A percentile compares a stretch with the other conserved stretches of the same genome.
These are phyloP conservation scores for Chrysomallon squamiferum DNA, from an alignment of 1,140 invertebrate species.

Conservation along the genomic window DNA sequence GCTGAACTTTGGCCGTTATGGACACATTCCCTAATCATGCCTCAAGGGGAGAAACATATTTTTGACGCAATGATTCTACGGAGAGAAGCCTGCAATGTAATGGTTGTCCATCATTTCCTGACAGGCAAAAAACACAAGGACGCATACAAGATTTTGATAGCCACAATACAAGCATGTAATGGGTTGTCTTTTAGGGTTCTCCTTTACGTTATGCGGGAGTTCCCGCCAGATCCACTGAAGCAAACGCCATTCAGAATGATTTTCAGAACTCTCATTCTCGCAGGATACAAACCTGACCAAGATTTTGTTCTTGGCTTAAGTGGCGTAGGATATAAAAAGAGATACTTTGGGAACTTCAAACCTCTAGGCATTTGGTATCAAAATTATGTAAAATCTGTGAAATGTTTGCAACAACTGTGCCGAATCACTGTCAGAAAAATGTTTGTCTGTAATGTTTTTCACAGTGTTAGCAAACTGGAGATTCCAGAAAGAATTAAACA, in stretches of 20 bases:
- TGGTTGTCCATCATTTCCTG: background rate
- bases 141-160: conserved; percentile 1
- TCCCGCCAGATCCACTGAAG: background rate
- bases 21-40: background rate
- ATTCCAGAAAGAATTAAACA: background rate
- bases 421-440: background rate
- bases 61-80: conserved; percentile 3
- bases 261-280: background rate
- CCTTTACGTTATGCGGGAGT: background rate
- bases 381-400: background rate
- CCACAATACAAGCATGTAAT: background rate
- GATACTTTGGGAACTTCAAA: background rate
- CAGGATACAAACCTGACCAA: conserved; percentile 1
- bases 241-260: background rate
- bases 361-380: background rate
- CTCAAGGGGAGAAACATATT: background rate
- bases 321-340: background rate
- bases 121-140: background rate
- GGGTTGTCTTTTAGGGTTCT: background rate
- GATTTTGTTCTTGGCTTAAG: background rate
- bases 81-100: conserved; percentile 2
- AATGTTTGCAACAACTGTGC: background rate
- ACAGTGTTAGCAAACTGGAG: background rate
- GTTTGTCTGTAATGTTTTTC: background rate
- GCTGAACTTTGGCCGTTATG: background rate